These are phyloP conservation scores for Idaea aversata DNA, from an alignment of 2,888 invertebrate genomes.

Conservation along the genomic window DNA sequence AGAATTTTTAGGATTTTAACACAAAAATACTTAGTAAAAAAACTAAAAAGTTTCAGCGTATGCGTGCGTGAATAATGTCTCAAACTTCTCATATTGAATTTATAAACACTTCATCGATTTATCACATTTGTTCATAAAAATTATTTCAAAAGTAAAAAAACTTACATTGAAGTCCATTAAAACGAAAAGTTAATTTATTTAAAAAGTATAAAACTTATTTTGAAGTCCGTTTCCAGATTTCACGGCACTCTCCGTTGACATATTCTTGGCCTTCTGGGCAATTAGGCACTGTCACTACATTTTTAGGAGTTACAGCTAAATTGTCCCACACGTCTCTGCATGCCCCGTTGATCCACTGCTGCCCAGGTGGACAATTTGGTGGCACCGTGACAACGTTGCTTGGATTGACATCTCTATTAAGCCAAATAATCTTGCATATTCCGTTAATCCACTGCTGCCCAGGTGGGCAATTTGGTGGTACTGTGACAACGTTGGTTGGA, in stretches of 20 bases:
- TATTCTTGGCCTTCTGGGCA: slow-evolving; percentile 26
- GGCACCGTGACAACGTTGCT: slow-evolving; percentile 12
- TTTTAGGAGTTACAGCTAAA: background rate
- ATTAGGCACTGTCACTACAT: slow-evolving; percentile 13
- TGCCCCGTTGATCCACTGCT: slow-evolving; percentile 14
- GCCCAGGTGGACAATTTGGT: slow-evolving; percentile 15
- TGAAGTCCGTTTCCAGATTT: slow-evolving; percentile 4
- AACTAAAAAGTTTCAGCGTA: no score
- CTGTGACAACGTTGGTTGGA: background rate
- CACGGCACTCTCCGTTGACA: slow-evolving; percentile 25
- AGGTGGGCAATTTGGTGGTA: slow-evolving; percentile 14
- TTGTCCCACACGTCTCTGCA: slow-evolving; percentile 20
- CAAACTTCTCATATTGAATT: no score
- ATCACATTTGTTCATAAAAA: no score
- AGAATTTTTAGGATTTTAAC: no score
- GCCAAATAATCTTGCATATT: slow-evolving; percentile 19
- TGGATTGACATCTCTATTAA: background rate
- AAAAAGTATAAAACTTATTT: background rate
- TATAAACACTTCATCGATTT: no score
- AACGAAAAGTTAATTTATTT: no score
- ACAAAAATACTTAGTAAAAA: no score
- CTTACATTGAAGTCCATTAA: no score
- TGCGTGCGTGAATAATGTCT: no score
- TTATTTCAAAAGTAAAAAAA: no score
- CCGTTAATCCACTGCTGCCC: slow-evolving; percentile 14